Evolutionary conservation across 64 coral and sea anemone species (phyloP).

Genomic region (Pocillopora damicornis): DNA sequence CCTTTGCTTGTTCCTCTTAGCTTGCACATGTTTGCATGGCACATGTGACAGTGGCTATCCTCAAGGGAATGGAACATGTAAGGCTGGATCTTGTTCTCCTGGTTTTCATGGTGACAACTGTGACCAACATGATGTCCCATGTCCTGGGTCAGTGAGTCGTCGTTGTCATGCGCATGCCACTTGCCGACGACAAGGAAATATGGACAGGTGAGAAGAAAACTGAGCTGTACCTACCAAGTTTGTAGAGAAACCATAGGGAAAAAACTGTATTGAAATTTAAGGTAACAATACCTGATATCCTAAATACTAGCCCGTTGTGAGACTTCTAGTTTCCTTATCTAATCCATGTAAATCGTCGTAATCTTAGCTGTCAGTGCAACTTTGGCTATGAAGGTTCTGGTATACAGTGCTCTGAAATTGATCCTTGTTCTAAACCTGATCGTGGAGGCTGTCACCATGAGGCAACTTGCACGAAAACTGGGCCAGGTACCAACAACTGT

Average conservation of each 20-base stretch:
- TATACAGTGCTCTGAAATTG: conserved; percentile 49
- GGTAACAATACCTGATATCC: no score
- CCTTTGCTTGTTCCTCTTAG: conserved; percentile 19
- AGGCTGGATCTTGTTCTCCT: conserved; percentile 59
- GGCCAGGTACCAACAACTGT: conserved; percentile 83
- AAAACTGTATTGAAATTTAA: no score
- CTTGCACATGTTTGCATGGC: conserved; percentile 81
- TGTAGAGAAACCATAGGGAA: neutral
- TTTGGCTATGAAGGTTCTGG: conserved; percentile 72
- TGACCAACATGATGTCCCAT: conserved; percentile 43
- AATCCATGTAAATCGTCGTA: neutral
- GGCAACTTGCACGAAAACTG: conserved; percentile 68
- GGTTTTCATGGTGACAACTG: conserved; percentile 87
- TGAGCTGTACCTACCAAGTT: neutral
- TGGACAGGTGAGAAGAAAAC: conserved; percentile 22
- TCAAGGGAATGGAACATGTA: conserved; percentile 76
- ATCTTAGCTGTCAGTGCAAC: conserved; percentile 77
- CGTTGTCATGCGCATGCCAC: conserved; percentile 66
- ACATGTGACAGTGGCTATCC: conserved; percentile 60
- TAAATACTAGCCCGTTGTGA: neutral
- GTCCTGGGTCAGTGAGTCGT: conserved; percentile 20
- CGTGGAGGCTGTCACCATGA: conserved; percentile 88
- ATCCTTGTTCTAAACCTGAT: conserved; percentile 64
- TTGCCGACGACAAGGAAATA: conserved; percentile 37
- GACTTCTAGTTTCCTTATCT: neutral